Evolutionary conservation across 2,113 vertebrate genomes (phyloP).

Genomic region (Anser cygnoides): DNA sequence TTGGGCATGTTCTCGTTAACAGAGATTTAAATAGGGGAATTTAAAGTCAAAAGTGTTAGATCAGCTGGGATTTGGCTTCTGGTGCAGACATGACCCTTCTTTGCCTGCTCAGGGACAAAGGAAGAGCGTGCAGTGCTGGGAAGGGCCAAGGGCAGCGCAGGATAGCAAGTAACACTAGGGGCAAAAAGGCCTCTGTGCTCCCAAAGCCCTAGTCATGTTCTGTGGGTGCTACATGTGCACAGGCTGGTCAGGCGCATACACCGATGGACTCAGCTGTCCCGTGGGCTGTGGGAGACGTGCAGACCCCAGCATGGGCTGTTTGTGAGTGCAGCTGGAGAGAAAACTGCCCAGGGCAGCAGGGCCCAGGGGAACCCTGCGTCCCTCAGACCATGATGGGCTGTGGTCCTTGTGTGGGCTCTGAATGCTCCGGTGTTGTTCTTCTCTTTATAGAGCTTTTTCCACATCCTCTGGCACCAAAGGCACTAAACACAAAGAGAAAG

Average conservation of each 20-base stretch:
- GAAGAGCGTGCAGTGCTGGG: background rate
- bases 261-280: background rate
- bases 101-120: background rate
- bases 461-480: background rate
- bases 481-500: background rate
- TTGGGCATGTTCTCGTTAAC: rapidly evolving
- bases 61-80: background rate
- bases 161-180: background rate
- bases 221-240: background rate
- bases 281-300: background rate
- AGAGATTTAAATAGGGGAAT: no score
- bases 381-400: background rate
- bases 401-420: rapidly evolving
- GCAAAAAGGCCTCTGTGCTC: background rate
- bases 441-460: background rate
- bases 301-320: background rate
- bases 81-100: background rate
- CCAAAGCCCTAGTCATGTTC: rapidly evolving
- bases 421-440: background rate
- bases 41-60: background rate
- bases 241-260: no score
- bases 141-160: background rate
- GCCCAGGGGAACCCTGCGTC: background rate
- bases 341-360: background rate
- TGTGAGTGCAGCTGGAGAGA: background rate